phyloP scores from a whole-genome alignment of 2,888 invertebrate species.

The Andrena trimmerana region DNA sequence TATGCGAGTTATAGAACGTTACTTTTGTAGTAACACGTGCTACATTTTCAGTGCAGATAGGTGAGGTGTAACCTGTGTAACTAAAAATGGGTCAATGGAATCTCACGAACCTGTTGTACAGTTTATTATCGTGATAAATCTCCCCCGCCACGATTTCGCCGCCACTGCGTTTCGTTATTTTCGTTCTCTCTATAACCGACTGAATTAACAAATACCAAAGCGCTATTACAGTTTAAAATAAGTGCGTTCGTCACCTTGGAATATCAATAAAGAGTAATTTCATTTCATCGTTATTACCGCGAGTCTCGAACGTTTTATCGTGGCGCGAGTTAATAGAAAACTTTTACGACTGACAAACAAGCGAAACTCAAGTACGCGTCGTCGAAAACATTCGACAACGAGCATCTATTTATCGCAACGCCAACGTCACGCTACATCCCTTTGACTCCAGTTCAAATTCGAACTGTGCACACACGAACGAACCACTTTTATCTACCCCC shows the following conservation, averaged over 20 bases:
- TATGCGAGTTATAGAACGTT: not conserved
- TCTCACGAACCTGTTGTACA: not conserved
- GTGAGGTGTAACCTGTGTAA: not conserved
- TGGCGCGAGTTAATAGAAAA: not conserved
- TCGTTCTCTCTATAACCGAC: not conserved
- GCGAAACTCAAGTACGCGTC: not conserved
- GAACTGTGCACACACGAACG: not conserved
- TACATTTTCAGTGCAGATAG: constrained; percentile 14
- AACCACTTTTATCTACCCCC: constrained; percentile 12
- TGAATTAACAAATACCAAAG: not conserved
- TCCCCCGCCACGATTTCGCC: not conserved
- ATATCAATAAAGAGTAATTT: not conserved
- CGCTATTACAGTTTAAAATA: not conserved
- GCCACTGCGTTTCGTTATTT: not conserved
- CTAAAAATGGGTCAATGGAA: constrained; percentile 36
- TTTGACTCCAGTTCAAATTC: too few species aligned
- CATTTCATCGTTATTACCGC: not conserved
- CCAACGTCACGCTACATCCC: not conserved
- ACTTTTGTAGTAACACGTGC: not conserved
- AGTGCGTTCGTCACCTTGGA: not conserved
- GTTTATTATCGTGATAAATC: constrained; percentile 14
- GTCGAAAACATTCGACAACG: not conserved
- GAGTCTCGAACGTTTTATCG: not conserved
- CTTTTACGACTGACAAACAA: not conserved
- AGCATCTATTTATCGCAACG: not conserved